These are phyloP conservation scores for Marasmarcha lunaedactyla DNA, from an alignment of 2,888 invertebrate genomes.

Conservation along the genomic window DNA sequence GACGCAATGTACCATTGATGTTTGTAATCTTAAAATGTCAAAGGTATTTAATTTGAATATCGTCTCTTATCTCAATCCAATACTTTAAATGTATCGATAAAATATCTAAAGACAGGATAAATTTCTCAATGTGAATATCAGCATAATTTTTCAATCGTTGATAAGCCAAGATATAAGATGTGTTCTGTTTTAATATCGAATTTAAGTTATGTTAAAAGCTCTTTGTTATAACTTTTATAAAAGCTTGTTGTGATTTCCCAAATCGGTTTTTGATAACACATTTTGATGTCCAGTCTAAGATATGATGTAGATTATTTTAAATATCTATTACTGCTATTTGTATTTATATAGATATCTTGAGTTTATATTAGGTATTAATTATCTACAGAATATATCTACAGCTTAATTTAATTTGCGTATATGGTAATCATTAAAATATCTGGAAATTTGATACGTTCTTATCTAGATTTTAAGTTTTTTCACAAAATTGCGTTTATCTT, in stretches of 20 bases:
- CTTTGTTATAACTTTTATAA: too few species aligned
- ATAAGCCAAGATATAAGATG: not conserved
- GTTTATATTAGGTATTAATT: too few species aligned
- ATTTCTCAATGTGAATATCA: constrained; percentile 16
- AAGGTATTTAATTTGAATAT: constrained; percentile 70
- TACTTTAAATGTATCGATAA: constrained; percentile 58
- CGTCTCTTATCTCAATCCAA: constrained; percentile 55
- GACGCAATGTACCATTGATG: constrained; percentile 48
- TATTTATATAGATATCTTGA: too few species aligned
- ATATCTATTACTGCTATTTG: too few species aligned
- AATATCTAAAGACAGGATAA: constrained; percentile 36
- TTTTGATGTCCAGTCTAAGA: not conserved
- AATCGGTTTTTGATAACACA: not conserved
- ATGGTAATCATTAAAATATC: too few species aligned
- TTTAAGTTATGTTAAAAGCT: not conserved
- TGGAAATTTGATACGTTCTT: too few species aligned
- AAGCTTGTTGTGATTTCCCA: not conserved
- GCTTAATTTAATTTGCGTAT: too few species aligned
- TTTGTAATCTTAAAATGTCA: constrained; percentile 67
- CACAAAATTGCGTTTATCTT: too few species aligned
- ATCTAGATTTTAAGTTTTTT: too few species aligned
- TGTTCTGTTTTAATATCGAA: not conserved
- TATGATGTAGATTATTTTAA: too few species aligned
- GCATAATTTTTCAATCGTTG: not conserved
- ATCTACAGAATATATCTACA: too few species aligned